Conservation (phyloP, 2,888 invertebrate species). For the Nephrotoma guestfalica region DNA sequence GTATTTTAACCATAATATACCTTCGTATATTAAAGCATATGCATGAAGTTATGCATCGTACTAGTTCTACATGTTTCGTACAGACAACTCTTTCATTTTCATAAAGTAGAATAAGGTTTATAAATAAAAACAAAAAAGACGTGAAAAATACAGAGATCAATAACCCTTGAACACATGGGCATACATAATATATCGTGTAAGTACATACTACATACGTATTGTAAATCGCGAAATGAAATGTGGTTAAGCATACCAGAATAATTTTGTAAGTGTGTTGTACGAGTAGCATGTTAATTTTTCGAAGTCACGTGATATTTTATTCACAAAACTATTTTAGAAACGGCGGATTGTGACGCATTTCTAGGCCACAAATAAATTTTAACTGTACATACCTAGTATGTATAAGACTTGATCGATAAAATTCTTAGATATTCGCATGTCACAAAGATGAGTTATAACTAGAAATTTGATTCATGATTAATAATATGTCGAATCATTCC, state of each 20-base stretch:
- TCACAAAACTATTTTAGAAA: too few species aligned
- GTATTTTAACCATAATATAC: too few species aligned
- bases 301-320: neutral
- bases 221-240: neutral
- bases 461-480: neutral
- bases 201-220: neutral
- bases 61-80: neutral
- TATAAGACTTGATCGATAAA: neutral
- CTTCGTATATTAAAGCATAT: too few species aligned
- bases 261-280: neutral
- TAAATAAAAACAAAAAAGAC: neutral
- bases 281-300: neutral
- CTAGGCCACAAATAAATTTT: neutral
- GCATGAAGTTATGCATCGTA: neutral
- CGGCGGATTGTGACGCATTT: neutral
- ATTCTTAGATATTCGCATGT: neutral
- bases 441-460: neutral
- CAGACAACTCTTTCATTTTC: neutral
- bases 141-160: neutral
- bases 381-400: neutral
- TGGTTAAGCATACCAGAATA: neutral
- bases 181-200: neutral
- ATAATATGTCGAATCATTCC: neutral
- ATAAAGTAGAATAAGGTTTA: neutral
- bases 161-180: neutral